phyloP scores from a whole-genome alignment of 2,113 vertebrate genomes.

The Galemys pyrenaicus region DNA sequence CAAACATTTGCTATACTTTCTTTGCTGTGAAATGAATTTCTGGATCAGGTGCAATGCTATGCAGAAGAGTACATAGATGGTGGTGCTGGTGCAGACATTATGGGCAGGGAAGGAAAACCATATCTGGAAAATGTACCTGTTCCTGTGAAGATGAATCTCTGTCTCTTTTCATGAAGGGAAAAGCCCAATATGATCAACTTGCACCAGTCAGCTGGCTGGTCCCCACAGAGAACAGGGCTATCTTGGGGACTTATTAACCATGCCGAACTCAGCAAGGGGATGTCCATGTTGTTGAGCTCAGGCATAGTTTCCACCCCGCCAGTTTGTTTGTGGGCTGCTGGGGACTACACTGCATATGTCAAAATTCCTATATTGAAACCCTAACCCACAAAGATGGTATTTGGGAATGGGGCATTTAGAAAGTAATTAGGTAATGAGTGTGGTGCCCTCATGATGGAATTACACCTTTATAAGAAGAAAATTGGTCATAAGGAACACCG shows the following conservation, averaged over 20 bases:
- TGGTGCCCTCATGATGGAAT: neutral
- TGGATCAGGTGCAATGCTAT: slow-evolving; percentile 5
- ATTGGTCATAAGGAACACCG: neutral
- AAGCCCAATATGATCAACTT: neutral
- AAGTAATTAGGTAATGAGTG: neutral
- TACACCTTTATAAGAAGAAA: neutral
- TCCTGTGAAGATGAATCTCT: slow-evolving; percentile 33
- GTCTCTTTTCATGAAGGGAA: neutral
- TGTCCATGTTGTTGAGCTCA: neutral
- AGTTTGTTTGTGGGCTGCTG: neutral
- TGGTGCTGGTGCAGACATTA: neutral
- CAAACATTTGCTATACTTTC: neutral
- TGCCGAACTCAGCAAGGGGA: neutral
- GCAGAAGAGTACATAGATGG: neutral
- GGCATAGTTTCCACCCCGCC: neutral
- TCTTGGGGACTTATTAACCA: neutral
- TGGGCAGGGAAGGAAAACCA: neutral
- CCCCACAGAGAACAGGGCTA: neutral
- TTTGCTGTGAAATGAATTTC: slow-evolving; percentile 29
- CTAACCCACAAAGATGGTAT: neutral
- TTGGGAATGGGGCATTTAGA: neutral
- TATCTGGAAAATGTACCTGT: slow-evolving; percentile 47
- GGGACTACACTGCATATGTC: neutral
- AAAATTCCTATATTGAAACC: neutral
- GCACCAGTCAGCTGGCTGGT: neutral